A percentile compares a stretch with the other conserved stretches of the same genome.
These are phyloP conservation scores for Eristalinus sepulchralis DNA, from an alignment of 2,888 invertebrate species.

Conservation along the genomic window DNA sequence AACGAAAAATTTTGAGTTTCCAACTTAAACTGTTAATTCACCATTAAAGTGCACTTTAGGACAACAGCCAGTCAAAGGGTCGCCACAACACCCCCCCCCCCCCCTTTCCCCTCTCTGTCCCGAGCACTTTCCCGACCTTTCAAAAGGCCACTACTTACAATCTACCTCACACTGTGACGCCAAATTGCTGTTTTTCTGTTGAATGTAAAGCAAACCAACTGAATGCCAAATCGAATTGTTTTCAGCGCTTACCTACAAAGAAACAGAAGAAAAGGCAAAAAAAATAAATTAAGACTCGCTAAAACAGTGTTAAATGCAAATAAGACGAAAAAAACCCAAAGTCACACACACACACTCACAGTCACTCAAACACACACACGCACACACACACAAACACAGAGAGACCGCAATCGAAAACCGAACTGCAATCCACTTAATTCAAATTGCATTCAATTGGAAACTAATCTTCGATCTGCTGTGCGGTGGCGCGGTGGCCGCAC, in stretches of 20 bases:
- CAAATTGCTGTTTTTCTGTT: not conserved
- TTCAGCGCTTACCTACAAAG: constrained; percentile 24
- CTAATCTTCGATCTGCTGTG: constrained; percentile 12
- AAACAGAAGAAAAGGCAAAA: not conserved
- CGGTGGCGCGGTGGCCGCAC: not conserved
- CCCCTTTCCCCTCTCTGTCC: not conserved
- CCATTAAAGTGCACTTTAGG: too few relatives aligned
- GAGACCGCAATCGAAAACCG: not conserved
- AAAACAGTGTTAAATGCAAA: not conserved
- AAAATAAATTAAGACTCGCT: not conserved
- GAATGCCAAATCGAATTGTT: not conserved
- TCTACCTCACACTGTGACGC: not conserved
- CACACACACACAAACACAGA: not conserved
- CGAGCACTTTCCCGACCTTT: not conserved
- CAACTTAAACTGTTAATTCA: too few relatives aligned
- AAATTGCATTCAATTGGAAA: constrained; percentile 22
- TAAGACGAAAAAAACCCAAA: not conserved
- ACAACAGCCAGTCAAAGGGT: too few relatives aligned
- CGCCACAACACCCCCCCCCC: too few relatives aligned
- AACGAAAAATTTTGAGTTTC: too few relatives aligned
- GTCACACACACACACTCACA: not conserved
- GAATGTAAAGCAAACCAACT: not conserved
- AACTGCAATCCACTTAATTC: constrained; percentile 21
- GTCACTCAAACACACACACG: not conserved
- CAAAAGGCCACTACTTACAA: not conserved